Percentiles rank a stretch among this genome's conserved stretches.
Conservation (phyloP, 2,797 vertebrate species). For the Acanthopagrus latus region DNA sequence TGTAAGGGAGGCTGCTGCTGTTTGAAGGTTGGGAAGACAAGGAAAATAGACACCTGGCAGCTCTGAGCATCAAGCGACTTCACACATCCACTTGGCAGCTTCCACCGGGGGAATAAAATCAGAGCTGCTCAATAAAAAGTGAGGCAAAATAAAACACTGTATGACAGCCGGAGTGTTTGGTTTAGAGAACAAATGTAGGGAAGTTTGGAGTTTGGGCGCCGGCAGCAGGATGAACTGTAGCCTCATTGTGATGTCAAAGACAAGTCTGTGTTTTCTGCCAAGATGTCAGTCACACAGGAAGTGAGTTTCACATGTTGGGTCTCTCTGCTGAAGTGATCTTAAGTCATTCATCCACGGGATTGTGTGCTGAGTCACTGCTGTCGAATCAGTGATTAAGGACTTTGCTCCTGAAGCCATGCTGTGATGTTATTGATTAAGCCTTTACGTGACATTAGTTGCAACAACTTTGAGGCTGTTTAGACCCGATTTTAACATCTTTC, state of each 20-base stretch:
- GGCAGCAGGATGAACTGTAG: slow-evolving; percentile 25
- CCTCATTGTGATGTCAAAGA: slow-evolving; percentile 38
- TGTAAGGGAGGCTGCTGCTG: slow-evolving; percentile 78
- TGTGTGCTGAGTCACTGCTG: slow-evolving; percentile 1
- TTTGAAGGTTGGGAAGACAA: slow-evolving; percentile 80
- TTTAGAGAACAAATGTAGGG: slow-evolving; percentile 48
- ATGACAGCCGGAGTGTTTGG: slow-evolving; percentile 39
- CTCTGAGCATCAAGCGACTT: slow-evolving; percentile 61
- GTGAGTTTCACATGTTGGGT: slow-evolving; percentile 21
- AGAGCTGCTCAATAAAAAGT: slow-evolving; percentile 44
- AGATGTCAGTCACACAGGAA: slow-evolving; percentile 34
- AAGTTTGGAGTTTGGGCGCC: slow-evolving; percentile 28
- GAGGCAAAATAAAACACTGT: slow-evolving; percentile 58
- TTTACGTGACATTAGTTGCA: slow-evolving; percentile 9
- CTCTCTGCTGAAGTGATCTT: slow-evolving; percentile 13
- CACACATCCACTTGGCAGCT: slow-evolving; percentile 68
- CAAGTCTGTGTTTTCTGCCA: slow-evolving; percentile 27
- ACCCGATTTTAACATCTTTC: too few species aligned
- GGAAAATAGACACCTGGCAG: slow-evolving; percentile 82
- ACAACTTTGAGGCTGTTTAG: background rate
- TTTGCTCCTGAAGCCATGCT: slow-evolving; percentile 33
- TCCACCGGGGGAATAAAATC: slow-evolving; percentile 48
- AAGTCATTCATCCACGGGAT: slow-evolving; percentile 9
- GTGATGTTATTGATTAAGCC: slow-evolving; percentile 5
- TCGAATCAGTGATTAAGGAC: slow-evolving; percentile 40